Conservation (phyloP, 2,888 invertebrate species). For the Tribolium freemani region DNA sequence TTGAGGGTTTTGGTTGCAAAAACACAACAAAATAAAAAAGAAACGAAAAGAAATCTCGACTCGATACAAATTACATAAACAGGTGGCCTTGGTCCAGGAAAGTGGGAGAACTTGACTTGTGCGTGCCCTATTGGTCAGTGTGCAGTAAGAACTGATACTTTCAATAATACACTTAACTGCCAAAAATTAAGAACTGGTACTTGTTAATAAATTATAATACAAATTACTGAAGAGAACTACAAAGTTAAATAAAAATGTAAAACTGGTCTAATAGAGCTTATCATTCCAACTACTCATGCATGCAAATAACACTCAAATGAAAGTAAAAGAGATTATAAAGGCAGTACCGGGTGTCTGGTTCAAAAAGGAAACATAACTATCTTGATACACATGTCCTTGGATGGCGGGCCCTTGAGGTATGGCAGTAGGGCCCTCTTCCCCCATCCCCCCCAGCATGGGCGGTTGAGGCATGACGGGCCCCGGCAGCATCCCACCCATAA, state of each 20-base stretch:
- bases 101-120: too few species aligned
- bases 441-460: slow-evolving; percentile 49
- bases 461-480: slow-evolving; percentile 58
- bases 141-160: slow-evolving; percentile 29
- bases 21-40: too few species aligned
- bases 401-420: slow-evolving; percentile 55
- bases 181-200: slow-evolving; percentile 37
- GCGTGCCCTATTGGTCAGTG: slow-evolving; percentile 13
- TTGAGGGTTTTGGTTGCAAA: too few species aligned
- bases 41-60: too few species aligned
- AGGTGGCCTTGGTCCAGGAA: too few species aligned
- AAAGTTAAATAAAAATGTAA: slow-evolving; percentile 30
- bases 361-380: slow-evolving; percentile 78
- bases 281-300: slow-evolving; percentile 63
- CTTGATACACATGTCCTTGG: slow-evolving; percentile 73
- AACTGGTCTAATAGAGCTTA: slow-evolving; percentile 50
- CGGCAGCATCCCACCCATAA: slow-evolving; percentile 49
- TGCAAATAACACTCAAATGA: slow-evolving; percentile 61
- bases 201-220: slow-evolving; percentile 36
- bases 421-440: slow-evolving; percentile 60
- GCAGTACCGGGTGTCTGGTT: slow-evolving; percentile 72
- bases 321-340: slow-evolving; percentile 60
- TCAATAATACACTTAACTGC: slow-evolving; percentile 38
- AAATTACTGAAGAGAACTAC: slow-evolving; percentile 33
- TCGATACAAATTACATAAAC: too few species aligned